Conservation (phyloP, 2,113 vertebrate species). For the Phrynosoma platyrhinos region DNA sequence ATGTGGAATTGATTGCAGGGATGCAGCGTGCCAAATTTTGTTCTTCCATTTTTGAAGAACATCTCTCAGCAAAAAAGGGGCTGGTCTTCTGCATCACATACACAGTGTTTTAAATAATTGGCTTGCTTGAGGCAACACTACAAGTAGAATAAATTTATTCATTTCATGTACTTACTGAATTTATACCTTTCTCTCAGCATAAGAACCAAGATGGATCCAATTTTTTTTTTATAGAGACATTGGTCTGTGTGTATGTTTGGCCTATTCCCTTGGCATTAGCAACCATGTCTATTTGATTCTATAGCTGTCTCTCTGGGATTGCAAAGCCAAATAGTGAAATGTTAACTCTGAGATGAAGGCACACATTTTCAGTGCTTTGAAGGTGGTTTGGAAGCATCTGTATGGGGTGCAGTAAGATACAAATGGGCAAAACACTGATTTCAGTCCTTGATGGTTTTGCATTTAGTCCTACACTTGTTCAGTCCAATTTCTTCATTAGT, state of each 20-base stretch:
- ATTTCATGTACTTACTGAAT: too few species aligned
- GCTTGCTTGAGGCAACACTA: neutral
- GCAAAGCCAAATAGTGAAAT: neutral
- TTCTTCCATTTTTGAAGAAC: neutral
- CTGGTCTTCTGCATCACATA: too few species aligned
- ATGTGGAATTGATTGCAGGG: neutral
- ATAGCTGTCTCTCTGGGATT: neutral
- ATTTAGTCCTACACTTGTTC: neutral
- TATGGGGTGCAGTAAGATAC: too few species aligned
- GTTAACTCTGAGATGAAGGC: neutral
- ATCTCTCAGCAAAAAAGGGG: neutral
- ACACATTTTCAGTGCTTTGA: neutral
- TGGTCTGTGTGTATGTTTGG: neutral
- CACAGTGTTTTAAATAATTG: neutral
- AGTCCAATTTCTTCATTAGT: neutral
- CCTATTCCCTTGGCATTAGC: constrained; percentile 6
- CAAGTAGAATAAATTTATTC: neutral
- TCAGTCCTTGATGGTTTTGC: neutral
- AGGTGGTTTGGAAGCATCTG: neutral
- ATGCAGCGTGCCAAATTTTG: neutral
- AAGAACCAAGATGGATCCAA: too few species aligned
- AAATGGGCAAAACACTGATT: neutral
- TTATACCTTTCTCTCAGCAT: too few species aligned
- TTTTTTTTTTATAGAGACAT: too few species aligned
- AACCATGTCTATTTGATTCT: neutral